phyloP scores from a whole-genome alignment of 2,797 vertebrate species.

The Rhinophrynus dorsalis region DNA sequence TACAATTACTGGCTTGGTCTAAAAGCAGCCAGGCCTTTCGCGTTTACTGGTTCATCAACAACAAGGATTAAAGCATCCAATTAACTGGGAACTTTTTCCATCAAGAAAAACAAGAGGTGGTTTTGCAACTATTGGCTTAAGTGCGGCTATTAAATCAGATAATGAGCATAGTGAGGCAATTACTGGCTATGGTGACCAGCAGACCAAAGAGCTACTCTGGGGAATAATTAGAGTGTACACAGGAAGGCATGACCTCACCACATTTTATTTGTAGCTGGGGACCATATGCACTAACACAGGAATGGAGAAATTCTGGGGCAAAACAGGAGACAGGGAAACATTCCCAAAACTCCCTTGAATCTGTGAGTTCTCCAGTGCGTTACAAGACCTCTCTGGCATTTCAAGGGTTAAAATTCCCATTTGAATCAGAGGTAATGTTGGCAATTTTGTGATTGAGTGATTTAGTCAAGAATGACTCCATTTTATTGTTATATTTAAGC shows the following conservation, averaged over 20 bases:
- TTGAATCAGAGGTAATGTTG: no score
- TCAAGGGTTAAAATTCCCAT: no score
- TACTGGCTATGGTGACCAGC: constrained; percentile 3
- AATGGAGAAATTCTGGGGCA: no score
- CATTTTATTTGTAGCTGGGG: no score
- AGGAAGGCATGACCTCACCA: neutral
- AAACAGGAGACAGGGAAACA: no score
- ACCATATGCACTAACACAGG: no score
- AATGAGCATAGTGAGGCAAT: constrained; percentile 33
- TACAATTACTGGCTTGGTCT: neutral
- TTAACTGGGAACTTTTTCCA: constrained; percentile 32
- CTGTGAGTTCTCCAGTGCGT: no score
- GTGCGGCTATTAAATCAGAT: neutral
- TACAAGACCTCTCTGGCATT: no score
- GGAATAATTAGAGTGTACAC: neutral
- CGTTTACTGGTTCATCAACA: constrained; percentile 2
- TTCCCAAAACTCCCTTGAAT: no score
- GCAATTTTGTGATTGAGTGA: no score
- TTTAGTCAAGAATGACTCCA: no score
- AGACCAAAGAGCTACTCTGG: neutral
- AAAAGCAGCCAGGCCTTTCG: neutral
- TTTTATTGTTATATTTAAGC: no score
- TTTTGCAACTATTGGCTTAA: neutral
- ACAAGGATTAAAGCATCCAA: constrained; percentile 7
- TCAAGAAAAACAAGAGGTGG: neutral